Conservation (phyloP, 2,888 invertebrate genomes). For the Xestobium rufovillosum region DNA sequence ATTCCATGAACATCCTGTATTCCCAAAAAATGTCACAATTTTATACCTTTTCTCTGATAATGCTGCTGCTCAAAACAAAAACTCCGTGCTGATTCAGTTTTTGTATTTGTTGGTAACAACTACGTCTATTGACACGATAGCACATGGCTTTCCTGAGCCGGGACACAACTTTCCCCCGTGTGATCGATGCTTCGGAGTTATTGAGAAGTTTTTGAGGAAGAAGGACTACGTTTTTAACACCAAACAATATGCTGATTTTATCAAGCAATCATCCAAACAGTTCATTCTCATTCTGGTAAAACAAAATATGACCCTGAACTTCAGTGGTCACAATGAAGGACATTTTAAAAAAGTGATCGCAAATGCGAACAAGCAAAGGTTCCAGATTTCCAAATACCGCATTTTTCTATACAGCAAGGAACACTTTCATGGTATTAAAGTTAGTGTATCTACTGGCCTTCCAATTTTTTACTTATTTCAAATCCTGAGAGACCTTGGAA, state of each 20-base stretch:
- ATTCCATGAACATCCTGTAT: no score
- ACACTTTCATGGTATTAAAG: not conserved
- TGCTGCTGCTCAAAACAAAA: slow-evolving; percentile 21
- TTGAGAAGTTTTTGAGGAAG: slow-evolving; percentile 11
- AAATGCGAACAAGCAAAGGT: slow-evolving; percentile 8
- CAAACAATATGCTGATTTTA: slow-evolving; percentile 8
- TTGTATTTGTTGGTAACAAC: slow-evolving; percentile 15
- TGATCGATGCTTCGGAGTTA: slow-evolving; percentile 13
- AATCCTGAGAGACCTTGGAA: no score
- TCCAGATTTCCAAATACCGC: slow-evolving; percentile 10
- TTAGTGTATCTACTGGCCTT: no score
- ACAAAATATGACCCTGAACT: slow-evolving; percentile 10
- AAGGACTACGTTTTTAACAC: slow-evolving; percentile 10
- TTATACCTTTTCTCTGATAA: slow-evolving; percentile 19
- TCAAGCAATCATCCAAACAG: slow-evolving; percentile 7
- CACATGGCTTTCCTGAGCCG: slow-evolving; percentile 19
- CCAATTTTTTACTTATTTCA: no score
- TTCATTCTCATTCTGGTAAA: slow-evolving; percentile 13
- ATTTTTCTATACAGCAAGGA: slow-evolving; percentile 11
- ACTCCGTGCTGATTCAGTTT: slow-evolving; percentile 14
- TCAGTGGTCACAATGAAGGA: slow-evolving; percentile 8
- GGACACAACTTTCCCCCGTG: slow-evolving; percentile 18
- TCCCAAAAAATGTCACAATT: slow-evolving; percentile 10
- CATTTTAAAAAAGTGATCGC: slow-evolving; percentile 14
- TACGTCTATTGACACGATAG: slow-evolving; percentile 9